A percentile compares a stretch with the other conserved stretches of the same genome.
Conservation (phyloP, 2,888 invertebrate genomes). For the Aphodius granarius region DNA sequence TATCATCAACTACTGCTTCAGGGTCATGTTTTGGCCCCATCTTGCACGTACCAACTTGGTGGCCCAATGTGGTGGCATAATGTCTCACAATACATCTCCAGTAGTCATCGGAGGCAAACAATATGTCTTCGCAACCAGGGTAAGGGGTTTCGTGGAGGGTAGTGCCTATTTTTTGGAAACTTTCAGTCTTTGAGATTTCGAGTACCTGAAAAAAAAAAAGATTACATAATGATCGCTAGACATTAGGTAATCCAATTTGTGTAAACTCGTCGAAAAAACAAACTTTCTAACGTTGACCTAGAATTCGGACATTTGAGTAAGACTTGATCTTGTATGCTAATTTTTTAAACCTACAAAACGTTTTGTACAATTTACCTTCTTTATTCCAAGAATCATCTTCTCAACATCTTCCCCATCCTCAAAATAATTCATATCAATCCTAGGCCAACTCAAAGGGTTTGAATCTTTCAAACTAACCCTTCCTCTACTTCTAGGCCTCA, state of each 20-base stretch:
- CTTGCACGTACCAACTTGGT: conserved; percentile 62
- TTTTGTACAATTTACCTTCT: conserved; percentile 66
- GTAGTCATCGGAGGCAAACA: conserved; percentile 68
- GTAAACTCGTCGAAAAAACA: background rate
- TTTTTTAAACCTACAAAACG: too few species aligned
- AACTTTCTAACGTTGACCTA: background rate
- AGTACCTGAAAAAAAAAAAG: conserved; percentile 55
- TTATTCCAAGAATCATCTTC: conserved; percentile 73
- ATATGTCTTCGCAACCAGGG: conserved; percentile 66
- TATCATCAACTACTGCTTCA: conserved; percentile 55
- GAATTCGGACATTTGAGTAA: too few species aligned
- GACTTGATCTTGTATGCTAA: background rate
- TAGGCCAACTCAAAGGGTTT: conserved; percentile 76
- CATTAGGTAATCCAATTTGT: too few species aligned
- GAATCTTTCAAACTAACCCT: conserved; percentile 68
- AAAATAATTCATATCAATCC: conserved; percentile 82
- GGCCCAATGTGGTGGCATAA: conserved; percentile 72
- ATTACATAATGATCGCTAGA: too few species aligned
- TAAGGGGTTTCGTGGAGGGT: conserved; percentile 61
- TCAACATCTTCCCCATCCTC: conserved; percentile 70
- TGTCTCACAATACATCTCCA: conserved; percentile 75
- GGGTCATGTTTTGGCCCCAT: conserved; percentile 52
- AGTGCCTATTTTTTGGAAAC: conserved; percentile 59
- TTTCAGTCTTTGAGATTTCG: conserved; percentile 55
- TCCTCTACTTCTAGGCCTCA: conserved; percentile 76